Base-by-base conservation (phyloP, 2,797 vertebrate genomes). In the Bryconaethiops microstoma region DNA sequence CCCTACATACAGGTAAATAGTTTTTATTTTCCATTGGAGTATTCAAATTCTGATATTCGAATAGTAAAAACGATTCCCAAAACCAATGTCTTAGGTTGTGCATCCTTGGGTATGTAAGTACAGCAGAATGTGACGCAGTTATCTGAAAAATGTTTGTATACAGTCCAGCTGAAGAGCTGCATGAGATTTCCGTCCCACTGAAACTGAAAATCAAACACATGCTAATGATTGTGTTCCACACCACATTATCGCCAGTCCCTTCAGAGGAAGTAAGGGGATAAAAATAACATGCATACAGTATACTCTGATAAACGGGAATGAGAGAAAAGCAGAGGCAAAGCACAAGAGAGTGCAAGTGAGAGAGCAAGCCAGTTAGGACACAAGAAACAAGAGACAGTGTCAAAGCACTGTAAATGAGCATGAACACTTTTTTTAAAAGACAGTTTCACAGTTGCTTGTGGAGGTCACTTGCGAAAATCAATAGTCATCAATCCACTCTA, bases 401-500 rank as follows among this genome's bases (percentile, higher is more conserved):
- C 8, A 17, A 13, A 68, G 3, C 29, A 3, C 29, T 64, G 40
- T 14, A 21, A 14, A 17, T 1, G 10, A 16, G 16, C 57, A 25
- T 29, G 29, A 29, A 29, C 29, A 29, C 29, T 29, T 29, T 29
- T 29, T 29, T 1, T 29, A 29, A 4, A 59, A 54, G 42, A 60
- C 39, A 42, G 39, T 42, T 42, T 19, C 1, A 17, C 45, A 76
- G 55, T 9, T 62, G 19, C 59, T 76, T 16, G 35, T 59, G 14
- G 50, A 64, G 40, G 63, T 35, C 35, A 57, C 39, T 4, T 39
- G 55, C 52, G 7, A 60, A 80, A 69, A 75, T 81, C 64, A 52
- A 76, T 70, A 81, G 25, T 42, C 74, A 63, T 76, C 35, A 67
- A 68, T 42, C 7, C 40, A 40, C 25, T 72, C 25, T 19, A 19